Conservation (phyloP, 2,888 invertebrate genomes). For the Phasia obesa region DNA sequence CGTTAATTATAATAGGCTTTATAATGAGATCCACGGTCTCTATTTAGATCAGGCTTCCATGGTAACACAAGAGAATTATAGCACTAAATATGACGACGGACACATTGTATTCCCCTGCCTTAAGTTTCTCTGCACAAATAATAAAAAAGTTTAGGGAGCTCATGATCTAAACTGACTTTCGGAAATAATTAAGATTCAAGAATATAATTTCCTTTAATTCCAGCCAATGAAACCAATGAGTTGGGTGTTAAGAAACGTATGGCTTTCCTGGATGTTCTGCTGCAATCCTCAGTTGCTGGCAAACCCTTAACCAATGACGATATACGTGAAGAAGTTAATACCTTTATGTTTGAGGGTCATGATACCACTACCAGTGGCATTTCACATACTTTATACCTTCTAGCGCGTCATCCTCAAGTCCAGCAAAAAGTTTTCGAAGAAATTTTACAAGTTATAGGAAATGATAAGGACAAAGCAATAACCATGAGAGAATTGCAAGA, state of each 20-base stretch:
- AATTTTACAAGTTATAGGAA: conserved; percentile 73
- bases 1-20: no score
- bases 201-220: not conserved
- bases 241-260: conserved; percentile 69
- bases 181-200: no score
- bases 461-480: conserved; percentile 66
- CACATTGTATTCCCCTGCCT: no score
- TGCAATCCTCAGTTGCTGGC: conserved; percentile 68
- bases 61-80: no score
- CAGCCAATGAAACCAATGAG: conserved; percentile 49
- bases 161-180: no score
- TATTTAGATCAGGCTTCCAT: no score
- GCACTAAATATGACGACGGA: no score
- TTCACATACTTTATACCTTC: conserved; percentile 72
- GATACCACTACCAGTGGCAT: conserved; percentile 76
- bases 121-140: not conserved
- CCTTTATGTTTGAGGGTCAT: conserved; percentile 79
- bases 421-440: conserved; percentile 75
- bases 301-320: conserved; percentile 70
- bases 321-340: conserved; percentile 74
- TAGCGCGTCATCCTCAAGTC: conserved; percentile 73
- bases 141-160: not conserved
- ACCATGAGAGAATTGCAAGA: conserved; percentile 72
- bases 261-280: conserved; percentile 72
- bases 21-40: no score